These are phyloP conservation scores for Acanthosepion esculentum DNA, from an alignment of 2,888 invertebrate genomes.

Conservation along the genomic window DNA sequence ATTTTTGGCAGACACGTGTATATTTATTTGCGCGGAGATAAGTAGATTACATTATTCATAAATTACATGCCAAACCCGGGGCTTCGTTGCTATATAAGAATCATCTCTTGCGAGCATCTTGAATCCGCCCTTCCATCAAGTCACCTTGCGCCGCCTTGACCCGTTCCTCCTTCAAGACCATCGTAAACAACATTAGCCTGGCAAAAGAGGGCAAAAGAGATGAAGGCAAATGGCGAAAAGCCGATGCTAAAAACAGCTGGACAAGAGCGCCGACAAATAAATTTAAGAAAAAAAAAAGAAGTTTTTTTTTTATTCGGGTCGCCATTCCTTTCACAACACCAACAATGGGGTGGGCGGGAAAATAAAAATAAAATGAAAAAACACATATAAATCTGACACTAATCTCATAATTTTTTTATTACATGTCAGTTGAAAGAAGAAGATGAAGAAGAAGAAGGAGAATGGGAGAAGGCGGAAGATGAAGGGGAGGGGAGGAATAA, in stretches of 20 bases:
- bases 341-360: background rate
- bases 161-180: background rate
- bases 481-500: background rate
- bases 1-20: constrained; percentile 33
- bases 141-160: background rate
- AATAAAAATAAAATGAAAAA: no score
- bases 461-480: background rate
- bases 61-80: constrained; percentile 33
- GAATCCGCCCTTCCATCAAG: background rate
- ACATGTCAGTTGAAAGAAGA: background rate
- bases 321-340: background rate
- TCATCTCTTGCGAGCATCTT: background rate
- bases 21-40: background rate
- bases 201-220: background rate
- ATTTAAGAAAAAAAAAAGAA: background rate
- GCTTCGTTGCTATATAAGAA: background rate
- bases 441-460: background rate
- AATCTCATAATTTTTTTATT: background rate
- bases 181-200: background rate
- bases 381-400: background rate
- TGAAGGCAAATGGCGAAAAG: background rate
- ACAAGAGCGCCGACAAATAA: background rate
- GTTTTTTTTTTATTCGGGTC: background rate
- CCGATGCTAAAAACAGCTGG: background rate
- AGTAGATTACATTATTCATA: background rate